Evolutionary conservation across 2,113 vertebrate species (phyloP), one percentile per base, ranked within the genome.

Genomic region (Callithrix jacchus): DNA sequence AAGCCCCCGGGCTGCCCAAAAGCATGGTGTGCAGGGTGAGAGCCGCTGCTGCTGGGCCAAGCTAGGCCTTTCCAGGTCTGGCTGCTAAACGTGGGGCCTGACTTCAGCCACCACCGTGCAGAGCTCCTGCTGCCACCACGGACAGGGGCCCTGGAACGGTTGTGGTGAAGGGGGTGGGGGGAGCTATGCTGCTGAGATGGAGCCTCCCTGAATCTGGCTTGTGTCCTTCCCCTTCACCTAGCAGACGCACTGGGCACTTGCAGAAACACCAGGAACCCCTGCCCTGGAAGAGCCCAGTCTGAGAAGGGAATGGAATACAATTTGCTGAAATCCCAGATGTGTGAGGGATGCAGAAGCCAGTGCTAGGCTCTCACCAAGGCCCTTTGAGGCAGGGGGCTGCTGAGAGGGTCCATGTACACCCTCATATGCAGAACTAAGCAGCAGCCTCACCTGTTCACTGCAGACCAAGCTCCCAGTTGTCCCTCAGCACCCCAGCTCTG

Each of bases 71-170:
- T 18, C 52, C 80, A 5, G 35, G 49, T 32, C 8, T 23, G 86
- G 40, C 80, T 45, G 23, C 30, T 14, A 6, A 9, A 27, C 0
- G 2, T 30, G 42, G 32, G n/a, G n/a, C 42, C 52, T 6, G 32
- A 68, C 30, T 4, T 9, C 21, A 30, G 73, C 0, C 20, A 47
- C 42, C 1, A 20, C 81, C 14, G 14, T 10, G 74, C n/a, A 5
- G 3, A 12, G 71, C 66, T 11, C n/a, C 56, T 9, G 5, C 18
- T 6, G 3, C 16, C 47, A 64, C 42, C 32, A 0, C 0, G 0
- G 20, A 8, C 18, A 3, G 0, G 16, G 52, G 32, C 61, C 61
- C 66, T 1, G 0, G 10, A 61, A 73, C 1, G 10, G 42, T 0
- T 2, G 21, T 1, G 52, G 42, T 45, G n/a, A 20, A 83, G 52